These are phyloP conservation scores for Rhinogobio ventralis DNA, from an alignment of 2,797 vertebrate species.

Conservation along the genomic window DNA sequence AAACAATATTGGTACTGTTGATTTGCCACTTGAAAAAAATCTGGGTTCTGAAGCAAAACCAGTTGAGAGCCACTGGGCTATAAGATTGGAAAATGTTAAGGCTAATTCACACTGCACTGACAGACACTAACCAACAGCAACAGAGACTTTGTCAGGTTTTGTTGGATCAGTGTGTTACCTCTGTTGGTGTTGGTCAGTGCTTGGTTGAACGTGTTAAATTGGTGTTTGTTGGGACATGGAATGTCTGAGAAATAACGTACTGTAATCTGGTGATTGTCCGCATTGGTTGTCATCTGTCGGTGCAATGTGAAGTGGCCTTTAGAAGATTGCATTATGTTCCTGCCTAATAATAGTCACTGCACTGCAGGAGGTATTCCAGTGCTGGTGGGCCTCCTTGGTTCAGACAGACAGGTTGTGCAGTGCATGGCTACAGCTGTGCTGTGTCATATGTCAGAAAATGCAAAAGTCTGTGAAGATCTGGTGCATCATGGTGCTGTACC, in stretches of 20 bases:
- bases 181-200: neutral
- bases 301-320: neutral
- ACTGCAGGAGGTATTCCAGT: conserved; percentile 73
- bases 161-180: no score
- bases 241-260: neutral
- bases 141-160: no score
- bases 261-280: neutral
- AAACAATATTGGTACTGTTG: neutral
- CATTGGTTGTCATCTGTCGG: neutral
- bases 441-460: conserved; percentile 76
- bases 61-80: neutral
- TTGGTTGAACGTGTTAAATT: neutral
- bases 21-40: neutral
- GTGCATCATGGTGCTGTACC: conserved; percentile 68
- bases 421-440: conserved; percentile 74
- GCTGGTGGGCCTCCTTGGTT: conserved; percentile 71
- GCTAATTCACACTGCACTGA: neutral
- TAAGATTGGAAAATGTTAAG: neutral
- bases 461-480: conserved; percentile 65
- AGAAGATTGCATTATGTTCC: neutral
- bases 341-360: neutral
- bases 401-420: conserved; percentile 63
- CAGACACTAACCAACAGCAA: neutral
- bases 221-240: neutral
- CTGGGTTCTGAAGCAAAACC: neutral